Conservation (phyloP, 2,888 invertebrate genomes). For the Chymomyza fuscimana region DNA sequence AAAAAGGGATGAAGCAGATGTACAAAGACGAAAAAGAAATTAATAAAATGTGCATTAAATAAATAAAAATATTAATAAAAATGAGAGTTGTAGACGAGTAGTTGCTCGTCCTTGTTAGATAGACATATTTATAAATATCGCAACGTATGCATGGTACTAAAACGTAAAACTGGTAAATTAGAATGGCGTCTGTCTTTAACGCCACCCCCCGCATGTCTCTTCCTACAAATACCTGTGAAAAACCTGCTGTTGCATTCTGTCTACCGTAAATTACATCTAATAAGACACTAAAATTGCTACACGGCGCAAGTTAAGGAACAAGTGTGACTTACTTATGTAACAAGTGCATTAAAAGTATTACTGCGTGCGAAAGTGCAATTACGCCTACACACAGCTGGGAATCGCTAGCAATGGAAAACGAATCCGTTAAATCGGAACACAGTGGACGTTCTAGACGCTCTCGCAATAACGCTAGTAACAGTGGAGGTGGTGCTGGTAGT, state of each 20-base stretch:
- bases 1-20: slow-evolving; percentile 41
- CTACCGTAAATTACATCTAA: slow-evolving; percentile 65
- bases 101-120: slow-evolving; percentile 20
- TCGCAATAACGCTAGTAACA: slow-evolving; percentile 79
- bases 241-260: slow-evolving; percentile 63
- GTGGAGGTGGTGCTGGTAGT: slow-evolving; percentile 73
- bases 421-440: slow-evolving; percentile 95
- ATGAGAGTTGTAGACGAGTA: slow-evolving; percentile 19
- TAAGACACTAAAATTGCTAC: slow-evolving; percentile 61
- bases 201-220: slow-evolving; percentile 41
- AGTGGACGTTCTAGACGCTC: slow-evolving; percentile 90
- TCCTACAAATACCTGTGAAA: slow-evolving; percentile 57
- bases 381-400: slow-evolving; percentile 10
- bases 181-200: slow-evolving; percentile 42
- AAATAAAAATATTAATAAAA: background rate
- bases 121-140: slow-evolving; percentile 16
- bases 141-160: slow-evolving; percentile 4
- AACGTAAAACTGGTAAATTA: slow-evolving; percentile 14
- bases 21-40: slow-evolving; percentile 39
- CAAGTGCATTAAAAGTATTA: slow-evolving; percentile 11
- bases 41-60: slow-evolving; percentile 12
- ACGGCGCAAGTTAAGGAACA: slow-evolving; percentile 47
- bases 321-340: slow-evolving; percentile 5
- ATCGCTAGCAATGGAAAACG: slow-evolving; percentile 89
- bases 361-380: slow-evolving; percentile 13